These are phyloP conservation scores for Drosophila subpulchrella DNA, from an alignment of 1,140 invertebrate genomes.

Conservation along the genomic window DNA sequence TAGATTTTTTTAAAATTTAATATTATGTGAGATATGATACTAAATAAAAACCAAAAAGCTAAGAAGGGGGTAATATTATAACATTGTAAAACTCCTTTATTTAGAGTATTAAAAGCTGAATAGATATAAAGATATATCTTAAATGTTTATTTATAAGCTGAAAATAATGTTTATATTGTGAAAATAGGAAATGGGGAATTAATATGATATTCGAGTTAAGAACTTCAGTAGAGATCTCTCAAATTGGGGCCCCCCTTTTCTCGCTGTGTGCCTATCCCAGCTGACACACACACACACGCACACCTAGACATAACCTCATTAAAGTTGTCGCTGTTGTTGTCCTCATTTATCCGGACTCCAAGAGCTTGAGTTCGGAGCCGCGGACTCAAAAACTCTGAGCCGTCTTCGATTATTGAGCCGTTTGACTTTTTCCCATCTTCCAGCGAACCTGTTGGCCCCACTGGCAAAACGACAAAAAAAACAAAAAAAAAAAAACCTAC, in stretches of 20 bases:
- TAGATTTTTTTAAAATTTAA: no score
- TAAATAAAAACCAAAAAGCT: no score
- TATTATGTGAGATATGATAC: no score
- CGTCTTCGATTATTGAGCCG: conserved; percentile 75
- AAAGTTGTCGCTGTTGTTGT: conserved; percentile 79
- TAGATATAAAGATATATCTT: no score
- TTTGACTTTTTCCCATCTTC: conserved; percentile 70
- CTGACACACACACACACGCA: conserved; percentile 32
- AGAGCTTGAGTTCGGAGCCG: conserved; percentile 42
- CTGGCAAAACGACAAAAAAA: conserved; percentile 50
- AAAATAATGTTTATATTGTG: no score
- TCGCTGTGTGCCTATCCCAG: conserved; percentile 54
- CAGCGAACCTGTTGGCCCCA: conserved; percentile 71
- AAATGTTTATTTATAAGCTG: no score
- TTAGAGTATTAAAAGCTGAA: no score
- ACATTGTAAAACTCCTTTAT: no score
- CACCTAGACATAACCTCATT: conserved; percentile 76
- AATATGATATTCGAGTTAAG: no score
- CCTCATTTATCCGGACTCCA: conserved; percentile 73
- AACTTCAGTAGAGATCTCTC: no score
- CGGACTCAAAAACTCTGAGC: conserved; percentile 40
- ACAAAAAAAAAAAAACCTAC: conserved; percentile 12
- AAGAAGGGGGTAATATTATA: no score
- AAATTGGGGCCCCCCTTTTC: conserved; percentile 13
- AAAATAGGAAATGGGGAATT: no score